A percentile compares a stretch with the other conserved stretches of the same genome.
phyloP scores from a whole-genome alignment of 2,888 invertebrate species.

The Plebejus argus region DNA sequence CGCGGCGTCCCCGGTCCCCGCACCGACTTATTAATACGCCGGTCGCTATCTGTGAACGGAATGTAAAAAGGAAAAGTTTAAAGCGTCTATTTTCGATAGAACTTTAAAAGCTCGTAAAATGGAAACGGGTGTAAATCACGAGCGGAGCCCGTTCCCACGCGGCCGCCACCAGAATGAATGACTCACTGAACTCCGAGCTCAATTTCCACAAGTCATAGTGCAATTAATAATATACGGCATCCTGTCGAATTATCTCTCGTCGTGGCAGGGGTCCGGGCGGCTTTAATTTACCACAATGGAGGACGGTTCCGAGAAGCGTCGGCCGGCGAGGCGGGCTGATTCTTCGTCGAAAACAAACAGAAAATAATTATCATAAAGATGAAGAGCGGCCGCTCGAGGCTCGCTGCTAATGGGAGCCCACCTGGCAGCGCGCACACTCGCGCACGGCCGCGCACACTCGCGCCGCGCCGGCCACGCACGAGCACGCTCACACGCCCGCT shows the following conservation, averaged over 20 bases:
- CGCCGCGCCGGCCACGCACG: conserved; percentile 47
- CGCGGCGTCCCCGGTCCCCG: not conserved
- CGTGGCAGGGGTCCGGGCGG: conserved; percentile 80
- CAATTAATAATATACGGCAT: conserved; percentile 82
- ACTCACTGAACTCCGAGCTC: conserved; percentile 77
- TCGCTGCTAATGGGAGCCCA: conserved; percentile 77
- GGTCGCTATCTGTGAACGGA: conserved; percentile 51
- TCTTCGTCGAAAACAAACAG: conserved; percentile 80
- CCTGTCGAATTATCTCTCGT: conserved; percentile 80
- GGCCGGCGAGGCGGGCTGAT: conserved; percentile 75
- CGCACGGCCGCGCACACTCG: conserved; percentile 44
- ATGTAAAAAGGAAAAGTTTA: conserved; percentile 53
- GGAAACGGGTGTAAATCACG: conserved; percentile 61
- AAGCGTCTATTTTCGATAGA: conserved; percentile 51
- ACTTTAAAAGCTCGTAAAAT: conserved; percentile 58
- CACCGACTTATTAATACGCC: conserved; percentile 39
- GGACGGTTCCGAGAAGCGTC: conserved; percentile 78
- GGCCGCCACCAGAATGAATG: conserved; percentile 72
- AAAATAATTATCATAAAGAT: conserved; percentile 82
- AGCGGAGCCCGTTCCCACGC: conserved; percentile 71
- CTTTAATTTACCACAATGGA: conserved; percentile 81
- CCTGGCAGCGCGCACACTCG: conserved; percentile 64
- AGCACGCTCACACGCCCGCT: conserved; percentile 51
- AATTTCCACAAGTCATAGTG: conserved; percentile 81
- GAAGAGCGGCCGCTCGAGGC: conserved; percentile 78